Base-by-base conservation (phyloP, 2,113 vertebrate species). In the Phasianus colchicus region DNA sequence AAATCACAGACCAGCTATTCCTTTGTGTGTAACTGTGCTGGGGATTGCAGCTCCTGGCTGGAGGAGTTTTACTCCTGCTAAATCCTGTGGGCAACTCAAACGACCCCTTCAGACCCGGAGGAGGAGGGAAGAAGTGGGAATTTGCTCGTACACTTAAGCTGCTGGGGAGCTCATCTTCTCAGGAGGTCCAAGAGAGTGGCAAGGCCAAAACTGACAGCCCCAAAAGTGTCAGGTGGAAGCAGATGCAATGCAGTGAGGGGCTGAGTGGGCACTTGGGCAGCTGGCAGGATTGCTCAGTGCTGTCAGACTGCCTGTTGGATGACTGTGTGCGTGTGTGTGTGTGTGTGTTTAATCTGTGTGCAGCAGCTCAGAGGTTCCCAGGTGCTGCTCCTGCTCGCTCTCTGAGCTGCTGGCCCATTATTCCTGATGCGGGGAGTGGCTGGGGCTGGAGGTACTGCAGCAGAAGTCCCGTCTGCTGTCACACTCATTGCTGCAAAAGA, bases 11-110 rank as follows among this genome's bases (percentile, higher is more conserved):
- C 43, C 4, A 29, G 92, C 93, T 88, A 76, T 95, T 96, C 92
- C 95, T 96, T 96, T 96, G 84, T 95, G 95, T 96, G 93, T 97
- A 40, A 92, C 95, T 95, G 50, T 92, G 96, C 95, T 95, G 96
- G 86, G 71, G 76, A 21, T 16, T 75, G 82, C 88, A 61, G 24
- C 10, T 78, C 95, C 92, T 75, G 95, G 58, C 95, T 96, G 96
- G 94, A 90, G 92, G 83, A 93, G 80, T 71, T 86, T 88, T 63
- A 55, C 85, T 89, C 92, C 95, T 93, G 77, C 90, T 78, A 9
- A 76, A 78, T 73, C 92, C 89, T 63, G 34, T 63, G 94, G 93
- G 71, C 72, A 79, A 2, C 89, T 78, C 80, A 1, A 72, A 75
- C 54, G 69, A 81, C 83, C 81, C 65, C 64, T 82, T 70, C 63